Evolutionary conservation across 2,113 vertebrate genomes (phyloP).

Genomic region (Elephas maximus): DNA sequence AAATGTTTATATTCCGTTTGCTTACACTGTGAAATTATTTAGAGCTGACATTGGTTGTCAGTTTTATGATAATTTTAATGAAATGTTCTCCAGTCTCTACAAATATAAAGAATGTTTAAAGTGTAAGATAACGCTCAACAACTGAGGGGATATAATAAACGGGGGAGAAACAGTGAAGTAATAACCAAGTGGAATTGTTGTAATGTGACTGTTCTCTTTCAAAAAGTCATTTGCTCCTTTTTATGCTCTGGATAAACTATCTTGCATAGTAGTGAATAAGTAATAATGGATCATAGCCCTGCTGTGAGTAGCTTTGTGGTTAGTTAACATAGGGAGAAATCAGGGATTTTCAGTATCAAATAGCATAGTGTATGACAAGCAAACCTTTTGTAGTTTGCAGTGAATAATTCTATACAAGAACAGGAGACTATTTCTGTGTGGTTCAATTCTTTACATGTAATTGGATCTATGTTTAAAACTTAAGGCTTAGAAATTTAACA

Average conservation of each 20-base stretch:
- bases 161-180: constrained; percentile 76
- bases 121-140: constrained; percentile 73
- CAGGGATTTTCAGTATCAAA: neutral
- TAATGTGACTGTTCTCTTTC: constrained; percentile 74
- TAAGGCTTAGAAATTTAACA: neutral
- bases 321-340: constrained; percentile 14
- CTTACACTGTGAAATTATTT: constrained; percentile 68
- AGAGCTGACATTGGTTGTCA: constrained; percentile 56
- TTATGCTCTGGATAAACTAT: constrained; percentile 78
- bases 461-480: neutral
- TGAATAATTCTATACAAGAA: constrained; percentile 31
- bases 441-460: neutral
- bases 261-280: constrained; percentile 77
- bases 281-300: constrained; percentile 74
- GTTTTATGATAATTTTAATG: constrained; percentile 82
- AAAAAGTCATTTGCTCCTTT: constrained; percentile 72
- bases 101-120: constrained; percentile 75
- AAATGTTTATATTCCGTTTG: constrained; percentile 55
- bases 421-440: neutral
- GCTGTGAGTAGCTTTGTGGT: constrained; percentile 62
- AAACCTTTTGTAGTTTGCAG: constrained; percentile 43
- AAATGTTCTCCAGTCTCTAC: constrained; percentile 74
- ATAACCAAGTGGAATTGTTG: constrained; percentile 76
- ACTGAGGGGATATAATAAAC: constrained; percentile 79
- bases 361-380: neutral